phyloP scores from a whole-genome alignment of 2,113 vertebrate genomes.

The Pollimyrus isidori region DNA sequence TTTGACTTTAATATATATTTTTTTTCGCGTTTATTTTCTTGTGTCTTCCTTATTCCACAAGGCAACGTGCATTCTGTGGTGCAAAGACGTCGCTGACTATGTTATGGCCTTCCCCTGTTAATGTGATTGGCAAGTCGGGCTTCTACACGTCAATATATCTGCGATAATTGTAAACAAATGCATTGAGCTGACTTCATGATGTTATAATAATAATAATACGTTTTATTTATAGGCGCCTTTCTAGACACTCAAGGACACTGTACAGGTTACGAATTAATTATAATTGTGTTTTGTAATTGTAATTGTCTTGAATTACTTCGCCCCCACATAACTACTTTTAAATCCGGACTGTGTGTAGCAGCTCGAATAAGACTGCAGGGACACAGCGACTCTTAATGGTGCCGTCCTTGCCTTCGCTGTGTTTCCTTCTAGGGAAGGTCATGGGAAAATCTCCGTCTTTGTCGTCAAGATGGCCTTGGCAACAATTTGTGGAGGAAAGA shows the following conservation, averaged over 20 bases:
- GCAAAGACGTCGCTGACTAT: background rate
- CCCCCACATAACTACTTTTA: background rate
- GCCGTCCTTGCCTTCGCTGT: background rate
- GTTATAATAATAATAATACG: too few relatives aligned
- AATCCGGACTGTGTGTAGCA: background rate
- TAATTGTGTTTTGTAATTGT: background rate
- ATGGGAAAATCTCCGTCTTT: constrained; percentile 88
- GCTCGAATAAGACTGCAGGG: background rate
- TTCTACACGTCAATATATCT: background rate
- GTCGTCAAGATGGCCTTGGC: constrained; percentile 89
- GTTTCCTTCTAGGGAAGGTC: constrained; percentile 77
- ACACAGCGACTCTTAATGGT: background rate
- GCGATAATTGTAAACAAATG: background rate
- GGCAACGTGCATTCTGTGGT: background rate
- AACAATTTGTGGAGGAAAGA: constrained; percentile 92
- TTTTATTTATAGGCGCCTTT: too few relatives aligned
- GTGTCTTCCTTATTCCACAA: background rate
- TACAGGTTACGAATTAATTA: too few relatives aligned
- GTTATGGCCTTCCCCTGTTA: background rate
- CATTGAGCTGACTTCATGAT: background rate
- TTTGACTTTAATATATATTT: background rate
- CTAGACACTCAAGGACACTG: too few relatives aligned
- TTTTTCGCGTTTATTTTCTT: background rate
- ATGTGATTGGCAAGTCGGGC: background rate
- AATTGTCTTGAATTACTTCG: background rate